Base-by-base conservation (phyloP, 2,113 vertebrate species). In the Campylorhamphus procurvoides region DNA sequence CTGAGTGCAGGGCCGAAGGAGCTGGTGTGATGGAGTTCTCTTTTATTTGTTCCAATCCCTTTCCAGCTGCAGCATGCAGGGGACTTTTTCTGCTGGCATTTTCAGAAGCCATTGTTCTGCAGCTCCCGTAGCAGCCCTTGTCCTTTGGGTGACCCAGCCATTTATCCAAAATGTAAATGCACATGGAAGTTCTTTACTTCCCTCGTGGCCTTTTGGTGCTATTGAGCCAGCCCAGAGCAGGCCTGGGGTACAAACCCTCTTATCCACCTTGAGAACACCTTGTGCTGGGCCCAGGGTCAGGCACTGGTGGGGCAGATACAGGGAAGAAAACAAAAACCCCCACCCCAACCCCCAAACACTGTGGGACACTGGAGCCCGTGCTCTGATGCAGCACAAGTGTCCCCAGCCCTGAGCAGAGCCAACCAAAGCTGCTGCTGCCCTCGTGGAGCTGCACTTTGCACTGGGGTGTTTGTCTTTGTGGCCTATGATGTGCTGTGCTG, bases 121-220 rank as follows among this genome's bases (percentile, higher is more conserved):
- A 89, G 93, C 93, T 90, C 33, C 71, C 55, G 28, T 44, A n/a
- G 44, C 83, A 87, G 3, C 55, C 69, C 79, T 44, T 96, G 97
- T 95, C 97, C 97, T 97, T 67, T 92, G 93, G 76, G 90, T 96
- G 96, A 97, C 87, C 94, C 80, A 19, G 44, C 59, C 59, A 29
- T 85, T 81, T 91, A 79, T 72, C 92, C 91, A 56, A 59, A 76
- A 78, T 93, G 68, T 85, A 92, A 95, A 84, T 19, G 79, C 60
- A 89, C 90, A 76, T 81, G 86, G 87, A 89, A 87, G 76, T 76
- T 96, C 90, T 97, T 97, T 95, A 94, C 90, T 93, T 93, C 87
- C 81, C 68, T 84, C 58, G 1, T 47, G 89, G 80, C 87, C 76
- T 90, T 78, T 62, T 39, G 60, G 84, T 66, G 44, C 78, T 89